phyloP scores from a whole-genome alignment of 2,113 vertebrate genomes.

The Plotosus lineatus region DNA sequence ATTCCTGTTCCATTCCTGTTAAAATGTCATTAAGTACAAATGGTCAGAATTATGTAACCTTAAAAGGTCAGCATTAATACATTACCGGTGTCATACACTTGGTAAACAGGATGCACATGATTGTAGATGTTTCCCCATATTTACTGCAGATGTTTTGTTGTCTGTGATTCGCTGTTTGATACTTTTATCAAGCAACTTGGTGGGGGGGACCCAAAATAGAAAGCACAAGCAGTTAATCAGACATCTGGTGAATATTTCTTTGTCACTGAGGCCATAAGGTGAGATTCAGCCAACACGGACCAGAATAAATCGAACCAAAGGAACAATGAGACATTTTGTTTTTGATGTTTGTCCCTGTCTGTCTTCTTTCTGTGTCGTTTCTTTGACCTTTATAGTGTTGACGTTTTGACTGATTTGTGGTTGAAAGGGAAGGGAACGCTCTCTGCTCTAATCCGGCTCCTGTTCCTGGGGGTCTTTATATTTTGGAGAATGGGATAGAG shows the following conservation, averaged over 20 bases:
- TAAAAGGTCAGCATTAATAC: neutral
- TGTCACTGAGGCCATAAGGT: neutral
- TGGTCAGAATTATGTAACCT: neutral
- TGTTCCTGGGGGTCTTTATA: neutral
- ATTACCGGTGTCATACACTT: neutral
- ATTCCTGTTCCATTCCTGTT: too few species aligned
- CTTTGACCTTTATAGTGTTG: constrained; percentile 62
- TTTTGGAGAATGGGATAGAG: neutral
- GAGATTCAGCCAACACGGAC: constrained; percentile 54
- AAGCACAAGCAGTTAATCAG: too few species aligned
- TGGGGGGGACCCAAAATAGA: too few species aligned
- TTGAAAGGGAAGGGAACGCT: constrained; percentile 43
- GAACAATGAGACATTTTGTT: constrained; percentile 55
- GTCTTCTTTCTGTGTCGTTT: neutral
- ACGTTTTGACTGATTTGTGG: constrained; percentile 58
- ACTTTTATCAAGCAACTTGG: neutral
- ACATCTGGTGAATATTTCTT: neutral
- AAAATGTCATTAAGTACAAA: neutral
- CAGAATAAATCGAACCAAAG: constrained; percentile 52
- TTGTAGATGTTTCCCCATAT: neutral
- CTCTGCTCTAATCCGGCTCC: constrained; percentile 2
- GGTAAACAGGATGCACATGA: neutral
- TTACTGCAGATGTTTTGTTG: neutral
- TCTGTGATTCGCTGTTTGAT: neutral
- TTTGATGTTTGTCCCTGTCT: constrained; percentile 15